phyloP scores from a whole-genome alignment of 2,888 invertebrate genomes.

The Gerris lacustris region DNA sequence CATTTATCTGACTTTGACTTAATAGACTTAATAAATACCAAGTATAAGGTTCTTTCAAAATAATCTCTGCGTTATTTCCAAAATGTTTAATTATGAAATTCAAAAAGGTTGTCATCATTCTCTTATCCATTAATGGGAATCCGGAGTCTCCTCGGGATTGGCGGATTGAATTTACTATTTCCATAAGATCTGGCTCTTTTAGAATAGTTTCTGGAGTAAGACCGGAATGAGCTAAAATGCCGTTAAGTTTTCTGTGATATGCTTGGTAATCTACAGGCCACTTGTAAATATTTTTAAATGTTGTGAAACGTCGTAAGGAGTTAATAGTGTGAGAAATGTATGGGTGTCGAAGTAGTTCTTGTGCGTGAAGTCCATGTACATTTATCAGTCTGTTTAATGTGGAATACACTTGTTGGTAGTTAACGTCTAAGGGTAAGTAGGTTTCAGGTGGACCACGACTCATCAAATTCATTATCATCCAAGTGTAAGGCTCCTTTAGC shows the following conservation, averaged over 20 bases:
- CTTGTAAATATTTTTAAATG: background rate
- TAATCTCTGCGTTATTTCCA: background rate
- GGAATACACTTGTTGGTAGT: background rate
- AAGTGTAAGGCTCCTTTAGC: background rate
- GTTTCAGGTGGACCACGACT: background rate
- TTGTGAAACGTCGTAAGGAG: background rate
- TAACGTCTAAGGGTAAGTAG: background rate
- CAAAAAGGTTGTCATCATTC: background rate
- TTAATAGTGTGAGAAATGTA: background rate
- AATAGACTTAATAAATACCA: background rate
- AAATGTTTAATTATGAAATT: background rate
- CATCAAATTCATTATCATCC: background rate
- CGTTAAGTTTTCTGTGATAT: background rate
- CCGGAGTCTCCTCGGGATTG: background rate
- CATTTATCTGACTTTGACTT: background rate
- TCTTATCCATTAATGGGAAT: background rate
- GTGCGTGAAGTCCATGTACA: background rate
- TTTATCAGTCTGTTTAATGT: background rate
- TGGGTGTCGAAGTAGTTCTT: background rate
- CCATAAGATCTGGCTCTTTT: background rate
- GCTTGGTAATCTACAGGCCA: background rate
- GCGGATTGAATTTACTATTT: background rate
- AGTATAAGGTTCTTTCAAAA: background rate
- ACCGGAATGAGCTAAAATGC: background rate
- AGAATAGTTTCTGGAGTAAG: background rate